Evolutionary conservation across 1,140 invertebrate species (phyloP).

Genomic region (Drosophila novamexicana): DNA sequence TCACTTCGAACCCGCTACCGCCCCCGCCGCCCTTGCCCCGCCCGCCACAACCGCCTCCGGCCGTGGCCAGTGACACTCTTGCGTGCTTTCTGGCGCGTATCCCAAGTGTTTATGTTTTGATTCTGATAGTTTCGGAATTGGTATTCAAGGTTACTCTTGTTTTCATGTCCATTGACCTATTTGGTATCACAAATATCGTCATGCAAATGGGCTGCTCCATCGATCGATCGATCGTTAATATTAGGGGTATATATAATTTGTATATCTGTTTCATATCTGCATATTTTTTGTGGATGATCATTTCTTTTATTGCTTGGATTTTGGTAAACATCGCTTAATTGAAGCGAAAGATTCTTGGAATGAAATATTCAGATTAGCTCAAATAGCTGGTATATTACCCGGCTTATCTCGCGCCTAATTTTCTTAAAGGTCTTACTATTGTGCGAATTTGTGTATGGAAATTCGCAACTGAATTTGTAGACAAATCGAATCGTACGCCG

Average conservation of each 20-base stretch:
- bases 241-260: background rate
- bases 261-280: background rate
- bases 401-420: too few relatives aligned
- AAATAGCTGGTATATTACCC: background rate
- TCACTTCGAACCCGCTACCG: slow-evolving; percentile 1
- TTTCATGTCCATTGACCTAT: slow-evolving; percentile 83
- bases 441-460: too few relatives aligned
- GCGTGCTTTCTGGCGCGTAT: slow-evolving; percentile 20
- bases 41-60: background rate
- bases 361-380: background rate
- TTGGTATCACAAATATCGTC: slow-evolving; percentile 53
- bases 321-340: background rate
- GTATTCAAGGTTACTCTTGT: slow-evolving; percentile 80
- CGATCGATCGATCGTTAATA: background rate
- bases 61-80: slow-evolving; percentile 15
- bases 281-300: background rate
- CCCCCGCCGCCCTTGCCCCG: background rate
- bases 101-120: slow-evolving; percentile 76
- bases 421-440: too few relatives aligned
- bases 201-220: slow-evolving; percentile 52
- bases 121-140: slow-evolving; percentile 42
- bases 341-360: background rate
- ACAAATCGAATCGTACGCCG: too few relatives aligned
- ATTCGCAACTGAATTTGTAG: too few relatives aligned
- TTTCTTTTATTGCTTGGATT: background rate